phyloP scores from a whole-genome alignment of 2,888 invertebrate genomes.

The Amphipyra tragopoginis region DNA sequence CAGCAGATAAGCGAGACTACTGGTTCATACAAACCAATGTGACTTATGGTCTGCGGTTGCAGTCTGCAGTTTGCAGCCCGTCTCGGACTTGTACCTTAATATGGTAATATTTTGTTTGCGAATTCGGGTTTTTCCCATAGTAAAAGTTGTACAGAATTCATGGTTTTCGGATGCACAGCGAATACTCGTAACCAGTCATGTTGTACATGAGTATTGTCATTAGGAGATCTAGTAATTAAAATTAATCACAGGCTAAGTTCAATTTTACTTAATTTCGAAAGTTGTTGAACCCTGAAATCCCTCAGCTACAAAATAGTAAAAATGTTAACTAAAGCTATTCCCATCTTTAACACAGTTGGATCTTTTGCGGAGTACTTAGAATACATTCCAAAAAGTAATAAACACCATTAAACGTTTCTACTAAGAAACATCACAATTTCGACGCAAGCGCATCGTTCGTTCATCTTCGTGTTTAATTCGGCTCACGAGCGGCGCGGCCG shows the following conservation, averaged over 20 bases:
- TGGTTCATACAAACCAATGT: no score
- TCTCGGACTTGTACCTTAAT: no score
- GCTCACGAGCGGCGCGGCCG: constrained; percentile 67
- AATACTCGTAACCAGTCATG: no score
- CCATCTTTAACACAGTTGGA: background rate
- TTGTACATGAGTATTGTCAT: no score
- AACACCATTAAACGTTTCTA: constrained; percentile 10
- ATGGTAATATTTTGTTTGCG: no score
- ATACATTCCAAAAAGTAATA: constrained; percentile 1
- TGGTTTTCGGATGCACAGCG: no score
- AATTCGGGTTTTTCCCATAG: no score
- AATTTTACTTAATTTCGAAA: background rate
- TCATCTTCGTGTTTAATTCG: constrained; percentile 64
- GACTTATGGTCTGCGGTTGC: no score
- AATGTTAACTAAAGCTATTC: background rate
- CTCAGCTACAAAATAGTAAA: background rate
- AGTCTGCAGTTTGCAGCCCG: no score
- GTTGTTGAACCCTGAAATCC: background rate
- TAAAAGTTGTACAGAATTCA: no score
- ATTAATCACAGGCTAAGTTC: background rate
- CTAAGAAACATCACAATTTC: constrained; percentile 36
- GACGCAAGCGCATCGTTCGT: constrained; percentile 39
- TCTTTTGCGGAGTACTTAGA: background rate
- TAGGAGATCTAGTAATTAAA: no score
- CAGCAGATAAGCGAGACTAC: no score